A percentile compares a stretch with the other conserved stretches of the same genome.
These are phyloP conservation scores for Belgica antarctica DNA, from an alignment of 2,888 invertebrate genomes.

Conservation along the genomic window DNA sequence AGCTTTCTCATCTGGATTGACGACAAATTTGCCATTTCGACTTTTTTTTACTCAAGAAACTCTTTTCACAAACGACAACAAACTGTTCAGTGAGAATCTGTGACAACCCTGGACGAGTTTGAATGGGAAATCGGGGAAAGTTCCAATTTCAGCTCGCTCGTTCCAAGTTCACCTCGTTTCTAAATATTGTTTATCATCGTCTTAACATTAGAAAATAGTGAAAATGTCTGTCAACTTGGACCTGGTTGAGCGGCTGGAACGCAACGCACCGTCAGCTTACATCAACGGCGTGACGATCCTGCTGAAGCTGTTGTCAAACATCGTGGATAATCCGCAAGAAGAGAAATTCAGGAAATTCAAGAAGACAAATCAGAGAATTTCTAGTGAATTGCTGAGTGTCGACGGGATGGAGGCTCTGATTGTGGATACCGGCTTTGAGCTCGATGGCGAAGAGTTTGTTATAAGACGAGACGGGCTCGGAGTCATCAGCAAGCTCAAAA, in stretches of 20 bases:
- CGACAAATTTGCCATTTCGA: slow-evolving; percentile 29
- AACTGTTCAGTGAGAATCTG: too few relatives aligned
- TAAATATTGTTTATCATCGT: too few relatives aligned
- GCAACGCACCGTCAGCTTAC: slow-evolving; percentile 50
- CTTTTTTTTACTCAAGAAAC: too few relatives aligned
- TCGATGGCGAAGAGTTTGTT: slow-evolving; percentile 44
- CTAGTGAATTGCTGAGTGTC: slow-evolving; percentile 51
- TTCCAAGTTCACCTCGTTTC: too few relatives aligned
- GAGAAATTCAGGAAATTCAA: slow-evolving; percentile 52
- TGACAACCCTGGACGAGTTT: too few relatives aligned
- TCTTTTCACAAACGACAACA: too few relatives aligned
- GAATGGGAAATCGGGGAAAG: too few relatives aligned
- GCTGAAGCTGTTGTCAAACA: slow-evolving; percentile 52
- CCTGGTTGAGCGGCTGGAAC: slow-evolving; percentile 45
- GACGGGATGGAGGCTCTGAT: slow-evolving; percentile 51
- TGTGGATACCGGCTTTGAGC: slow-evolving; percentile 51
- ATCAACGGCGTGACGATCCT: slow-evolving; percentile 52
- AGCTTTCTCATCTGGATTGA: slow-evolving; percentile 24
- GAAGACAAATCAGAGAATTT: slow-evolving; percentile 52
- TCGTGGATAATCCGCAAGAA: slow-evolving; percentile 52
- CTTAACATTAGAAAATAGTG: too few relatives aligned
- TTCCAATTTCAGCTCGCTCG: too few relatives aligned
- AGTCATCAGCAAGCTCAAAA: slow-evolving; percentile 50
- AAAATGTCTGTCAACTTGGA: slow-evolving; percentile 14
- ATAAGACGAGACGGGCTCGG: slow-evolving; percentile 50